phyloP scores from a whole-genome alignment of 2,113 vertebrate species.

The Montifringilla adamsi region DNA sequence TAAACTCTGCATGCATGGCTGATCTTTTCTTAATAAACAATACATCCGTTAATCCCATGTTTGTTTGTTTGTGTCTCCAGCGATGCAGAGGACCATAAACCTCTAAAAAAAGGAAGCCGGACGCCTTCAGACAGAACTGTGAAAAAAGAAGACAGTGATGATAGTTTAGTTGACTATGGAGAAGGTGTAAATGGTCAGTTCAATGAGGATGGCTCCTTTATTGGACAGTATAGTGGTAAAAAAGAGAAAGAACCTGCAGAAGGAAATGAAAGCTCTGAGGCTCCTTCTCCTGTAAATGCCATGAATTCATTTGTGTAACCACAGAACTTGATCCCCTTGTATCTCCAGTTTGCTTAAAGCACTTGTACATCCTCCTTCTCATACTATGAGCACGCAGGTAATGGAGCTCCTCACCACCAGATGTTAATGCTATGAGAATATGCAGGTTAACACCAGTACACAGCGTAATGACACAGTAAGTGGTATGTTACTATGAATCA shows the following conservation, averaged over 20 bases:
- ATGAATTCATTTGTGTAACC: slow-evolving; percentile 97
- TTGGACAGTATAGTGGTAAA: slow-evolving; percentile 97
- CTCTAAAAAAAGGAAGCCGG: slow-evolving; percentile 92
- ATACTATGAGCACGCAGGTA: slow-evolving; percentile 54
- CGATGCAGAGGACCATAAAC: slow-evolving; percentile 97
- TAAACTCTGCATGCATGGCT: slow-evolving; percentile 64
- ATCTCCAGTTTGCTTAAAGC: slow-evolving; percentile 62
- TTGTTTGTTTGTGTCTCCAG: slow-evolving; percentile 80
- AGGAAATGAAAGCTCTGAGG: slow-evolving; percentile 94
- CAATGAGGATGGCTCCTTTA: slow-evolving; percentile 99
- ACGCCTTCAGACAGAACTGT: slow-evolving; percentile 95
- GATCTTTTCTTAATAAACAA: neutral
- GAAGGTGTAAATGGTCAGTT: slow-evolving; percentile 97
- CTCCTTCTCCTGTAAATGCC: slow-evolving; percentile 92
- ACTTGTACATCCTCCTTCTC: slow-evolving; percentile 59
- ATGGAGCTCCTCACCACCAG: slow-evolving; percentile 35
- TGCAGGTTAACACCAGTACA: neutral
- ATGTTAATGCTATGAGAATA: slow-evolving; percentile 63
- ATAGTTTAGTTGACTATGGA: slow-evolving; percentile 98
- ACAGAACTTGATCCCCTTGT: slow-evolving; percentile 43
- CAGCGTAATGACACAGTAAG: slow-evolving; percentile 8
- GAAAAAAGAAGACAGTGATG: slow-evolving; percentile 95
- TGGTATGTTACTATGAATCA: slow-evolving; percentile 41
- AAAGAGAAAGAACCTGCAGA: slow-evolving; percentile 90
- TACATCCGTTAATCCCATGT: neutral